Percentiles rank a stretch among this genome's conserved stretches.
phyloP scores from a whole-genome alignment of 2,113 vertebrate genomes.

The Eulemur rufifrons region DNA sequence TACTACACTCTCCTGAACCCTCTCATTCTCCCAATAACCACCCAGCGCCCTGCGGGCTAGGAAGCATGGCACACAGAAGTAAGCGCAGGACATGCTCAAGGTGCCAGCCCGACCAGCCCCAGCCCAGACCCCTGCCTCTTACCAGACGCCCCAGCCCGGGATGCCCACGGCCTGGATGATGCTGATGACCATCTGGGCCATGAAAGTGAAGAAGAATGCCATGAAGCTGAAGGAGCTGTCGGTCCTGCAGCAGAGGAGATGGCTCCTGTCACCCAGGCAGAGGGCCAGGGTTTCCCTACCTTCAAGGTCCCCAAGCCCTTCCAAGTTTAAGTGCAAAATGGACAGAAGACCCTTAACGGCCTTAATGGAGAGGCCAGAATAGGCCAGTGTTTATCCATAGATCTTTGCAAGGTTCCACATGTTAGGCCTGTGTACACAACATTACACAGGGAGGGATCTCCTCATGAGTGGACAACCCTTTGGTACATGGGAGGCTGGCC shows the following conservation, averaged over 20 bases:
- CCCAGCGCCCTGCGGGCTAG: neutral
- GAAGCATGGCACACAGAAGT: neutral
- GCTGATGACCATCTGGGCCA: constrained; percentile 97
- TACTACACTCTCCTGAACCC: neutral
- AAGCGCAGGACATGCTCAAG: neutral
- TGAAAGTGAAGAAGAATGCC: constrained; percentile 99
- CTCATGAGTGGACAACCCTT: neutral
- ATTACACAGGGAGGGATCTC: neutral
- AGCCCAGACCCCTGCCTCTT: constrained; percentile 77
- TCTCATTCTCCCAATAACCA: neutral
- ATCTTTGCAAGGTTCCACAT: neutral
- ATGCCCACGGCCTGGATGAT: constrained; percentile 97
- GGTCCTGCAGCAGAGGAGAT: constrained; percentile 85
- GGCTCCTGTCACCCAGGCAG: neutral
- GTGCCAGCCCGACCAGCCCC: neutral
- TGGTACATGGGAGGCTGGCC: neutral
- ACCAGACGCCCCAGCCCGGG: constrained; percentile 99
- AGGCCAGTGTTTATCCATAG: neutral
- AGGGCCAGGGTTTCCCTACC: neutral
- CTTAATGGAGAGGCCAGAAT: neutral
- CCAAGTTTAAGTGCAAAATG: neutral
- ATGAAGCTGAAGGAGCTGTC: constrained; percentile 99
- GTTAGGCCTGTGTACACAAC: neutral
- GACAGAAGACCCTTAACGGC: neutral
- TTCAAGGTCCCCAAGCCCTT: neutral